phyloP scores from a whole-genome alignment of 2,888 invertebrate species.

The Crematogaster levior region DNA sequence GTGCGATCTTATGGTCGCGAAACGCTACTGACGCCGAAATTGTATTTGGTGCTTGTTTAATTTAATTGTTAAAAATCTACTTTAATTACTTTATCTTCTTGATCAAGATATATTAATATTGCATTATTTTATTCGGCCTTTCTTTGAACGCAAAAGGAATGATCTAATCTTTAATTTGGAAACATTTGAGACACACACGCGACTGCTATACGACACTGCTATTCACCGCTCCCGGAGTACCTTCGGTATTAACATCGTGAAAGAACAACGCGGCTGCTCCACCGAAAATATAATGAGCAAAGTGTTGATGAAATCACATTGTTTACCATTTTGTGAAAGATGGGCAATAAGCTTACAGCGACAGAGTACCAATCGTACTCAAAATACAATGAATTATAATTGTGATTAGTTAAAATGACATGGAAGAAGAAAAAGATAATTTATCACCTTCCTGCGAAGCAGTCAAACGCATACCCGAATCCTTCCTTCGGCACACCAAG shows the following conservation, averaged over 20 bases:
- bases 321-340: not conserved
- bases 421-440: not conserved
- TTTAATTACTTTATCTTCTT: not conserved
- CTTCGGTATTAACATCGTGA: conserved; percentile 8
- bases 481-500: conserved; percentile 23
- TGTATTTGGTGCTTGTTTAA: not conserved
- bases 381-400: not conserved
- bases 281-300: not conserved
- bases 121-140: not conserved
- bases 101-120: not conserved
- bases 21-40: not conserved
- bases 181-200: conserved; percentile 6
- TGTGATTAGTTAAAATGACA: not conserved
- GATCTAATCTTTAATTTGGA: not conserved
- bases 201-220: no score
- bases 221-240: not conserved
- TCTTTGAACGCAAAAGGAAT: not conserved
- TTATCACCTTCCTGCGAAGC: not conserved
- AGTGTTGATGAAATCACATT: not conserved
- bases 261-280: conserved; percentile 31
- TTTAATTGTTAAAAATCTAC: conserved; percentile 11
- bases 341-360: not conserved
- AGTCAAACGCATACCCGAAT: conserved; percentile 18
- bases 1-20: not conserved
- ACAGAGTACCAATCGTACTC: not conserved